Evolutionary conservation across 2,113 vertebrate genomes (phyloP).

Genomic region (Sarotherodon lohbergeri): DNA sequence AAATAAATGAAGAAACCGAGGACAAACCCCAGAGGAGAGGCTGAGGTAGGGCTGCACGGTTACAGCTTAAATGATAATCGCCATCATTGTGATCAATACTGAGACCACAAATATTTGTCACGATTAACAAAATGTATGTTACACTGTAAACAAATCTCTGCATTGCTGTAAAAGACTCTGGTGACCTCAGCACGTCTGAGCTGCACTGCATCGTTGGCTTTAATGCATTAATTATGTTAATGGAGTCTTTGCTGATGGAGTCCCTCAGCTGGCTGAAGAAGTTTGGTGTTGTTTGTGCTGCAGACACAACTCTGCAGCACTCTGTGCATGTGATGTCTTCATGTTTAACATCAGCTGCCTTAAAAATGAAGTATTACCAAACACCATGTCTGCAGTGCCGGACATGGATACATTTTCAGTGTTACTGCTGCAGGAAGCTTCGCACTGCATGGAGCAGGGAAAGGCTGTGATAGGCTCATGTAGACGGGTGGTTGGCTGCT

Average conservation of each 20-base stretch:
- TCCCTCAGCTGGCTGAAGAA: accelerated
- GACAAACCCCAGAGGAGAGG: not conserved
- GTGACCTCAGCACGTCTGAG: not conserved
- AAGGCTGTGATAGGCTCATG: not conserved
- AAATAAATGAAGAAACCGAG: not conserved
- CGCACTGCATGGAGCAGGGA: not conserved
- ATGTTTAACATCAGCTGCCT: not conserved
- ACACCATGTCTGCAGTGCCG: not conserved
- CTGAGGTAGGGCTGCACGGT: accelerated
- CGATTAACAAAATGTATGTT: not conserved
- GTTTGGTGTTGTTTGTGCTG: not conserved
- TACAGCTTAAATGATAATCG: accelerated
- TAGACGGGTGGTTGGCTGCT: not conserved
- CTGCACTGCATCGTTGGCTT: not conserved
- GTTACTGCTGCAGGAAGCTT: not conserved
- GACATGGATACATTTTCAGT: not conserved
- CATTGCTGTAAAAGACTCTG: not conserved
- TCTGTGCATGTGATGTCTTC: not conserved
- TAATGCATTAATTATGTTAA: not conserved
- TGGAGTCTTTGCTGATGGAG: not conserved
- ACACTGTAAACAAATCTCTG: not conserved
- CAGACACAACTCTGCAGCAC: not conserved
- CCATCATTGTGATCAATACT: not conserved
- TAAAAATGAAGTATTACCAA: not conserved
- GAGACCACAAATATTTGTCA: not conserved